Evolutionary conservation across 2,113 vertebrate species (phyloP).

Genomic region (Alligator sinensis): DNA sequence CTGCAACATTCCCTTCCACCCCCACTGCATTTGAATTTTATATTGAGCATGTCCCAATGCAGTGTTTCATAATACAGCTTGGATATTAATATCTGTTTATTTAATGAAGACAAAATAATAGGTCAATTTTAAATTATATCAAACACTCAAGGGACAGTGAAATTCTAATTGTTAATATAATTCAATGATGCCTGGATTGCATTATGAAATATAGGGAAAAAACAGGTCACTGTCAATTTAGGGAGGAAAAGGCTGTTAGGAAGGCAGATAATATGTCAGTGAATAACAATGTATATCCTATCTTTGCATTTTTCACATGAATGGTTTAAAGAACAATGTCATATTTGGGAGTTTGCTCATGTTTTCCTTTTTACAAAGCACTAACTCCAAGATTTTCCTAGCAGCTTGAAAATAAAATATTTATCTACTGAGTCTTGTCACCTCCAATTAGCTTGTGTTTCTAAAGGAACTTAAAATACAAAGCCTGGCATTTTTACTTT

Average conservation of each 20-base stretch:
- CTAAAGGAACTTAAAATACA: not conserved
- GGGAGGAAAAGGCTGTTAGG: not conserved
- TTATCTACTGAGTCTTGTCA: not conserved
- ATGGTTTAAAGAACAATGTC: not conserved
- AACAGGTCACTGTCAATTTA: not conserved
- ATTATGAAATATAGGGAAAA: not conserved
- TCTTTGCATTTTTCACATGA: not conserved
- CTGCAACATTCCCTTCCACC: too few relatives aligned
- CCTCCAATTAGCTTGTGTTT: not conserved
- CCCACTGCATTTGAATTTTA: too few relatives aligned
- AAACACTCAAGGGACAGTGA: not conserved
- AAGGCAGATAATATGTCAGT: not conserved
- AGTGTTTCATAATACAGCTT: not conserved
- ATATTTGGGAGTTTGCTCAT: not conserved
- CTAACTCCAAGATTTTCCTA: not conserved
- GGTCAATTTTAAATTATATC: not conserved
- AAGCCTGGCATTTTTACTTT: not conserved
- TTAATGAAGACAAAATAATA: constrained; percentile 38
- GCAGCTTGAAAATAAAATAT: not conserved
- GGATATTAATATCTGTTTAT: not conserved
- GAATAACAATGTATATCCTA: not conserved
- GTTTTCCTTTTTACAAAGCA: not conserved
- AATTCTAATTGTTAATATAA: not conserved
- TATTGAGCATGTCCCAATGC: not conserved
- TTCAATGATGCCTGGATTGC: not conserved